phyloP scores from a whole-genome alignment of 1,140 invertebrate genomes.

The Bilobella aurantiaca region DNA sequence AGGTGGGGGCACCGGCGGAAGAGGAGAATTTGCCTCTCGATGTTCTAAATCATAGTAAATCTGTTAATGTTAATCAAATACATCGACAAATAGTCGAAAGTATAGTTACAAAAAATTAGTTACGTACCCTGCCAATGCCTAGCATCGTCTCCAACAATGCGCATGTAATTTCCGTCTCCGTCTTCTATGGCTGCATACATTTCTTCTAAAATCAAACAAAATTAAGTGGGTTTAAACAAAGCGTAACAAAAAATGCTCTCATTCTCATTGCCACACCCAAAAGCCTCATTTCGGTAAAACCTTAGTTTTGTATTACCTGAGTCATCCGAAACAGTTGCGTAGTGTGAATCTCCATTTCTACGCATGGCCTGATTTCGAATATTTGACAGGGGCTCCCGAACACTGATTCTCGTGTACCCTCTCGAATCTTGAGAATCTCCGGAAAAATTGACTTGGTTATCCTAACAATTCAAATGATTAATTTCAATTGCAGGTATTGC shows the following conservation, averaged over 20 bases:
- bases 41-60: slow-evolving; percentile 27
- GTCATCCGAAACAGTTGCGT: slow-evolving; percentile 34
- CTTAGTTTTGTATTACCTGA: slow-evolving; percentile 22
- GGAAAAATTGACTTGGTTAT: slow-evolving; percentile 30
- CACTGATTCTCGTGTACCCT: slow-evolving; percentile 32
- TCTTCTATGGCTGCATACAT: slow-evolving; percentile 36
- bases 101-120: slow-evolving; percentile 9
- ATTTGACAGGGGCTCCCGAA: slow-evolving; percentile 32
- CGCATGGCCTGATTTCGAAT: slow-evolving; percentile 24
- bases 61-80: slow-evolving; percentile 6
- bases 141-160: slow-evolving; percentile 28
- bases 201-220: slow-evolving; percentile 21
- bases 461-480: slow-evolving; percentile 4
- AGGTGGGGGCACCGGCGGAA: slow-evolving; percentile 28
- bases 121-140: slow-evolving; percentile 19
- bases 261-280: no score
- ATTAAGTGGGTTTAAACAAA: not conserved
- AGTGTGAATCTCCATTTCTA: slow-evolving; percentile 28
- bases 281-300: no score
- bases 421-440: slow-evolving; percentile 35
- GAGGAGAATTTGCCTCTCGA: slow-evolving; percentile 32
- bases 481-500: not conserved
- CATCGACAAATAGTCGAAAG: not conserved
- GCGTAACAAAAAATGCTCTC: not conserved
- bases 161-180: slow-evolving; percentile 30